Base-by-base conservation (phyloP, 2,888 invertebrate genomes). In the Flabesymbios commensalis region DNA sequence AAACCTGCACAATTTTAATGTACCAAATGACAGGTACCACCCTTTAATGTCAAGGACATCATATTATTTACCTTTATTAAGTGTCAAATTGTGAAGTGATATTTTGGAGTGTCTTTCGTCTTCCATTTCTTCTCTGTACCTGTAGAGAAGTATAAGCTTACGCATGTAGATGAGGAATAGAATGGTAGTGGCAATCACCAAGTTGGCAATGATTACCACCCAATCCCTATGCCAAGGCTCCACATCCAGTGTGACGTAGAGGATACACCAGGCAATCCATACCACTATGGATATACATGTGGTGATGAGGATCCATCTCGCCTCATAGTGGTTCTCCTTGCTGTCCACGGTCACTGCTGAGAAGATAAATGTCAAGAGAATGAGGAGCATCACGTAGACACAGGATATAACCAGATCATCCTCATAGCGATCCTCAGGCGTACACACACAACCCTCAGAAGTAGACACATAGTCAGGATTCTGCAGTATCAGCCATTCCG, bases 401-500 rank as follows among this genome's bases (percentile, higher is more conserved):
- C 82, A 75, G 0, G 84, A 84, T 45, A 84, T 67, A 24, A 83
- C 76, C 22, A 84, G 73, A 4, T 81, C 80, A 52, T 78, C 75
- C 63, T 83, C 81, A 63, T 81, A 81, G 57, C 75, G 76, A 26
- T 52, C 57, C 17, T 31, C n/a, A 7, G 36, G 36, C 5, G 29
- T 28, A n/a, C 39, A 58, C 26, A 10, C 17, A 7, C 4, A 26
- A 28, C n/a, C n/a, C n/a, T n/a, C n/a, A 14, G 29, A 14, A 4
- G 43, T 45, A 24, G 26, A 7, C 22, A n/a, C 29, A 7, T 10
- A 7, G 26, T 36, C 53, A 7, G 7, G 7, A 0, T 77, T 76
- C 43, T 76, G 76, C 3, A 84, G 71, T 42, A 83, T 77, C 22
- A 85, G 73, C 84, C 84, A 84, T 43, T 84, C 82, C 2, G 78